Base-by-base conservation (phyloP, 2,113 vertebrate genomes). In the Otocyon megalotis region DNA sequence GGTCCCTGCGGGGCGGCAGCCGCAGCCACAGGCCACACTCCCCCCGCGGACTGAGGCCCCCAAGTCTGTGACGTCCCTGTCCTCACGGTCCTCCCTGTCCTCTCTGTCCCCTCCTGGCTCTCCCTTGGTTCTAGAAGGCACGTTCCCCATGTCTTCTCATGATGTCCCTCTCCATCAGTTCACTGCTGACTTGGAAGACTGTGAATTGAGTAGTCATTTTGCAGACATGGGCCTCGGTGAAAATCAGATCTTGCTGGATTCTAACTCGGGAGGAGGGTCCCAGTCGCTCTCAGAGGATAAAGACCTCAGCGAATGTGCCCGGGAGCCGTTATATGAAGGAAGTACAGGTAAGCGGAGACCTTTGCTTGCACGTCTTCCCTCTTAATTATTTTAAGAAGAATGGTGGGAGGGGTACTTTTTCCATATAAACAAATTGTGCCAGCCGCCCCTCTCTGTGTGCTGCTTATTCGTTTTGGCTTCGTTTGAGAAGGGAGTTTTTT, bases 81-180 rank as follows among this genome's bases (percentile, higher is more conserved):
- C 99, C 81, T 99, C 99, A 17, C 98, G 99, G 92, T 99, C 99
- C 12, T 99, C 99, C 0, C 98, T 99, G 17, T 99, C 99, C 17
- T 99, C 99, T 30, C 95, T 99, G 94, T 99, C 99, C 2, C 99
- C 99, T 0, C 99, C 99, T 0, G 98, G 99, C 69, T 99, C 99
- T 7, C 99, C 99, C 58, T 95, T 99, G 97, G 98, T 99, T 95
- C 98, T 98, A 85, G 99, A 99, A 77, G 98, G 98, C 72, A 76
- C 96, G 0, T 99, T 99, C 96, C 98, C 99, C 22, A 54, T 90
- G 76, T 98, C 98, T 13, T 74, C 98, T 80, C 99, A 98, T 0
- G 99, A 99, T 24, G 89, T 97, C 82, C 87, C 98, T 19, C 97
- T 98, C 53, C 98, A 98, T 82, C 98, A 98, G 65, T 97, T 98